Evolutionary conservation across 2,113 vertebrate genomes (phyloP), one percentile per base, ranked within the genome.

Genomic region (Vulpes vulpes): DNA sequence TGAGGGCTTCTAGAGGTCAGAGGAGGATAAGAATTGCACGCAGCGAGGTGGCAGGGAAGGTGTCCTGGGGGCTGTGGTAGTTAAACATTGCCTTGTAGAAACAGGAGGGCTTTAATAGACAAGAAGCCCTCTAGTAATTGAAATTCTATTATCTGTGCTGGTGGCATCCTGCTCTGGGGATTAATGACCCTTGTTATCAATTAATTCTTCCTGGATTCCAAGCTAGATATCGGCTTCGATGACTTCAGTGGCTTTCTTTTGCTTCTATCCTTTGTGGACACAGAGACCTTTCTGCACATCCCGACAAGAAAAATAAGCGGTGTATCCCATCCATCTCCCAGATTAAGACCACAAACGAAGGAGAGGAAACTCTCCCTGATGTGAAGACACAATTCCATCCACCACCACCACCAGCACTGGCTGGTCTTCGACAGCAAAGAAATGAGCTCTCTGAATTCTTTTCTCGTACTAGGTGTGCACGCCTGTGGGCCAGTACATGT

Each of bases 61-160:
- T 3, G 5, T 82, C 83, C 71, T 62, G 15, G 19, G 62, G 35
- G 38, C 81, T 11, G 16, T 0, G 60, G 69, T 25, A 81, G 90
- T 92, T 89, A 97, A 82, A 73, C 74, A 35, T 32, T 57, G 94
- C 78, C 92, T 97, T 96, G 89, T 76, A 91, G 94, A 93, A 95
- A 89, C 89, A 78, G 76, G 69, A 84, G 82, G 25, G 27, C 51
- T 90, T 90, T 64, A 69, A 79, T 25, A 85, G 95, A 93, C 91
- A 84, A 89, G 94, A 86, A 91, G 22, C 80, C 91, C 69, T 96
- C 62, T 60, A 35, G 89, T 92, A 96, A 97, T 90, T 95, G 91
- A 96, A 94, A 98, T 95, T 96, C 97, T 94, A 88, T 97, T 97
- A 90, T 95, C 95, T 80, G 91, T 76, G 91, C 91, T 90, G 96